Evolutionary conservation across 2,113 vertebrate genomes (phyloP), one percentile per base, ranked within the genome.

Genomic region (Psophia crepitans): DNA sequence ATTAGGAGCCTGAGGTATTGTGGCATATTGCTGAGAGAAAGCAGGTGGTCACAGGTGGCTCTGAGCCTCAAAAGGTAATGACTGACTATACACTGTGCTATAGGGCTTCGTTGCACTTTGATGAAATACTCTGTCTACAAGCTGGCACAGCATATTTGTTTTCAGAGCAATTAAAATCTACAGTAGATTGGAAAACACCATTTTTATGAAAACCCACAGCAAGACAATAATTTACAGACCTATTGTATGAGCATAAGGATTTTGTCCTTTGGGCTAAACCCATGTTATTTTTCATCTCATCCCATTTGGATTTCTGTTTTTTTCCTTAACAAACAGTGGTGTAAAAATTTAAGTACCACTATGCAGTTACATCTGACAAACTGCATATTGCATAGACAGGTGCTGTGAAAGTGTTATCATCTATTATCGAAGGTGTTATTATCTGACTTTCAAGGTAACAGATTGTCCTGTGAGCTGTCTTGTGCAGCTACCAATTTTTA

Each of bases 141-240:
- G 32, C 66, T 92, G 94, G 74, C 77, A 75, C 61, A 49, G 48
- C 15, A 49, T 86, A 91, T 96, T 92, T 76, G 56, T 95, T 87
- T 79, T 51, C 76, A 85, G 80, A 89, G 84, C 80, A 92, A 95
- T 95, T 97, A 95, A 94, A 91, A 92, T 76, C 94, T 82, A 84
- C 53, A 78, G 51, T 37, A 64, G 65, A 44, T 57, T 0, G 0
- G 54, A 69, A 94, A 81, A 14, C 48, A 65, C n/a, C 26, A 32
- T 79, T 87, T 83, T 90, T 17, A 69, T 69, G 57, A 95, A 90
- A 80, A 75, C 14, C 44, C 20, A 16, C 33, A 63, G 81, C 65
- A 76, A 73, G 69, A 60, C 37, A 93, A 63, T 83, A 73, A 87
- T 85, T 91, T 82, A 58, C 77, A 91, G 32, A 60, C 5, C 57